A percentile compares a stretch with the other conserved stretches of the same genome.
These are phyloP conservation scores for Apostichopus leukothele DNA, from an alignment of 53 echinoderm and acorn worm species.

Conservation along the genomic window DNA sequence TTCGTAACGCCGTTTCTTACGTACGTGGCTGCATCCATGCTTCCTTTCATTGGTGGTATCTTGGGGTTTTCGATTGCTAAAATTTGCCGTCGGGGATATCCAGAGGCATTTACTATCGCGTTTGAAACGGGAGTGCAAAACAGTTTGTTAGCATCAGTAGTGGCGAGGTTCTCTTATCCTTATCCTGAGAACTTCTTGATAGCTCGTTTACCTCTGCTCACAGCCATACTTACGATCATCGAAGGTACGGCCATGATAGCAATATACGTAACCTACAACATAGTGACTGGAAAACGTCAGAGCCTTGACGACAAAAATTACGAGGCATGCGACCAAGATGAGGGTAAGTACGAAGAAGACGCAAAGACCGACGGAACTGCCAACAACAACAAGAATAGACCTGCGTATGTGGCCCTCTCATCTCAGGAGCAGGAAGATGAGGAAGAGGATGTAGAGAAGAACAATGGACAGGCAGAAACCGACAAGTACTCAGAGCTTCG, in stretches of 20 bases:
- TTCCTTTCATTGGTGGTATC: constrained; percentile 74
- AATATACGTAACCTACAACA: constrained; percentile 54
- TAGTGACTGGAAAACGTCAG: constrained; percentile 32
- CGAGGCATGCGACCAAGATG: constrained; percentile 23
- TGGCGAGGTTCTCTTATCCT: constrained; percentile 81
- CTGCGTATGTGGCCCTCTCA: not conserved
- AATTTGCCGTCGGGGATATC: constrained; percentile 56
- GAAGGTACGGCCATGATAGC: constrained; percentile 66
- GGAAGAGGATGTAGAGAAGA: not conserved
- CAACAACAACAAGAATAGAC: constrained; percentile 24
- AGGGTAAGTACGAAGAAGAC: not conserved
- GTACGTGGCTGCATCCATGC: constrained; percentile 66
- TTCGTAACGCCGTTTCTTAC: constrained; percentile 65
- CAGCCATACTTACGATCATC: constrained; percentile 65
- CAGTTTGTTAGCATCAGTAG: constrained; percentile 74
- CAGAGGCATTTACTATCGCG: constrained; percentile 75
- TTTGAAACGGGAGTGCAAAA: constrained; percentile 96
- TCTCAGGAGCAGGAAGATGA: not conserved
- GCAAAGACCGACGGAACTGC: not conserved
- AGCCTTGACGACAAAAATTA: not conserved
- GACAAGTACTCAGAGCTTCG: constrained; percentile 12
- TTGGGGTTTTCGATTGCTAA: constrained; percentile 75
- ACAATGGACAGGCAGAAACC: not conserved
- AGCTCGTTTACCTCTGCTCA: constrained; percentile 70
- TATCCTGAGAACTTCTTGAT: constrained; percentile 82